Conservation (phyloP, 2,888 invertebrate genomes). For the Cerceris ruficornis region DNA sequence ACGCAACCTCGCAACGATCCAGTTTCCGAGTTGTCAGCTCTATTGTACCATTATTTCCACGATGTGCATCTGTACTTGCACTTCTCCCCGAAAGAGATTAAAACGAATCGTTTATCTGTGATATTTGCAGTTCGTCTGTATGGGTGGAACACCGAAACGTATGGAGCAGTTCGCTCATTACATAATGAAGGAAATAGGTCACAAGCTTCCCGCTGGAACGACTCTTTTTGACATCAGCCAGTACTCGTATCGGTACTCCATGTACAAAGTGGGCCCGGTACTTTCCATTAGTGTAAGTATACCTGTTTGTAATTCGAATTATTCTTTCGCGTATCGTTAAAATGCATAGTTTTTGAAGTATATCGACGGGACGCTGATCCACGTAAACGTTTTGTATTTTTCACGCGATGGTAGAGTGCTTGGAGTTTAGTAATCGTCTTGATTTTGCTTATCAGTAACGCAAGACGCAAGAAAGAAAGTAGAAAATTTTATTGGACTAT, state of each 20-base stretch:
- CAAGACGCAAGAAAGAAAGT: too few species aligned
- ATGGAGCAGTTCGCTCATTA: conserved; percentile 96
- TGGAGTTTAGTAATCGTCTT: too few species aligned
- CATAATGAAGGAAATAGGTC: conserved; percentile 94
- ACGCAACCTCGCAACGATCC: too few species aligned
- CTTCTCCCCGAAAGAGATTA: neutral
- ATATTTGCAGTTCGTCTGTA: conserved; percentile 92
- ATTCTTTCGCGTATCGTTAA: too few species aligned
- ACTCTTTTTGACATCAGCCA: conserved; percentile 94
- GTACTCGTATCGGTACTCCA: conserved; percentile 95
- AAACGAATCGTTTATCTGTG: neutral
- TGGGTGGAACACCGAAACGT: conserved; percentile 97
- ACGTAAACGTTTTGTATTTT: too few species aligned
- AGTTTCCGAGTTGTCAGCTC: too few species aligned
- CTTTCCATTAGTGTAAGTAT: conserved; percentile 91
- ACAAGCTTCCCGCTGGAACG: conserved; percentile 94
- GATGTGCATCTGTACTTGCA: neutral
- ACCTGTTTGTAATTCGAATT: neutral
- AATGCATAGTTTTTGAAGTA: too few species aligned
- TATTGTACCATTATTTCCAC: too few species aligned
- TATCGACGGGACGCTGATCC: too few species aligned
- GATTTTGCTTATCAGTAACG: too few species aligned
- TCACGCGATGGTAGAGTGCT: too few species aligned
- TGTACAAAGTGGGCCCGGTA: conserved; percentile 97
- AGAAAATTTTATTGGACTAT: too few species aligned